Conservation (phyloP, 2,113 vertebrate species). For the Leptosomus discolor region DNA sequence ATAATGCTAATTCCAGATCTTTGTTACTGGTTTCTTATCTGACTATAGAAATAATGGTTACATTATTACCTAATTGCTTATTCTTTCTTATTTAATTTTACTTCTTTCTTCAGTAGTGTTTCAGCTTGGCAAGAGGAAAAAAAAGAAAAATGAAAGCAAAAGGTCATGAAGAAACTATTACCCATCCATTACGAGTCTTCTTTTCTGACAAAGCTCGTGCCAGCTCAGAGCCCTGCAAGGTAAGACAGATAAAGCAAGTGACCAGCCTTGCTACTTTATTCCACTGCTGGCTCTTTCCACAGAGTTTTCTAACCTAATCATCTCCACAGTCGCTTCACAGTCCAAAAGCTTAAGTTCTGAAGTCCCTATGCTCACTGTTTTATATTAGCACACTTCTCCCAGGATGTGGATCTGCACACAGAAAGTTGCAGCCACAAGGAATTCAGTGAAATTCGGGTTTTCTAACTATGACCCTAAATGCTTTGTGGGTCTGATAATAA, state of each 20-base stretch:
- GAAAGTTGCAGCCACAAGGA: neutral
- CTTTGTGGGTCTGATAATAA: neutral
- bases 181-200: constrained; percentile 78
- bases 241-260: neutral
- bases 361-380: neutral
- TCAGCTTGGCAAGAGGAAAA: neutral
- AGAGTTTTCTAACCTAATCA: neutral
- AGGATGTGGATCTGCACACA: neutral
- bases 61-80: neutral
- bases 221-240: constrained; percentile 79
- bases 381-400: neutral
- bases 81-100: neutral
- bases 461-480: neutral
- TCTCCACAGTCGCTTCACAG: neutral
- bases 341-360: neutral
- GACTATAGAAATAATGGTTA: neutral
- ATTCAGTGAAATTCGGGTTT: neutral
- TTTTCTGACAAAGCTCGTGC: constrained; percentile 82
- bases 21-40: neutral
- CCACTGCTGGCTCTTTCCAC: neutral
- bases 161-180: constrained; percentile 65
- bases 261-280: neutral
- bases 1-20: neutral
- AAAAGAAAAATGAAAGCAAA: neutral
- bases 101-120: neutral